Conservation (phyloP, 2,797 vertebrate species). For the Danio jaintianensis region DNA sequence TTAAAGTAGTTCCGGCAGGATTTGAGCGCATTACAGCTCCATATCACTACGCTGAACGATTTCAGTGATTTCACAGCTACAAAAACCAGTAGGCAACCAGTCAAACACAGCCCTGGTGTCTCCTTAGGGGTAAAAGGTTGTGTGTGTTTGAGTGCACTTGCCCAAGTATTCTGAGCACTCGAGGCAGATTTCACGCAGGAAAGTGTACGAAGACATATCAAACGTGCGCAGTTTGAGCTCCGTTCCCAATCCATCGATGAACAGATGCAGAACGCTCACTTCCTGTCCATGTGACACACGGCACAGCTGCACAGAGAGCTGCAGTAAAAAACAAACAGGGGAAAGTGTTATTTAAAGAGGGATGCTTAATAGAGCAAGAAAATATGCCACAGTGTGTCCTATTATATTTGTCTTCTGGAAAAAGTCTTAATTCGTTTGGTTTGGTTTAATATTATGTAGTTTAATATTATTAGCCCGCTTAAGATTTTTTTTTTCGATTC, state of each 20-base stretch:
- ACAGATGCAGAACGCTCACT: constrained; percentile 84
- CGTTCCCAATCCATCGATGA: constrained; percentile 89
- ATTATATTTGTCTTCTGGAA: too few species aligned
- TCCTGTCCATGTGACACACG: constrained; percentile 79
- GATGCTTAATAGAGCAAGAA: too few species aligned
- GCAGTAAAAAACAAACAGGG: background rate
- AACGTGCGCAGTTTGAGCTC: constrained; percentile 89
- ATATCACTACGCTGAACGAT: too few species aligned
- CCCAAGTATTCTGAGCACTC: constrained; percentile 93
- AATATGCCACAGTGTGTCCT: too few species aligned
- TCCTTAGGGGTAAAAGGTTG: background rate
- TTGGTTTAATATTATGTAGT: too few species aligned
- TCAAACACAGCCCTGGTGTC: background rate
- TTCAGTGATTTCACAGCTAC: too few species aligned
- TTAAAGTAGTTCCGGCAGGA: too few species aligned
- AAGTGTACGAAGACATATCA: constrained; percentile 89
- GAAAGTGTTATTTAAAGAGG: background rate
- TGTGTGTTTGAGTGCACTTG: constrained; percentile 68
- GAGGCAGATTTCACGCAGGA: constrained; percentile 91
- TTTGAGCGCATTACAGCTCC: too few species aligned
- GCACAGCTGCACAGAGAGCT: constrained; percentile 91
- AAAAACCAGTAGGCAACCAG: too few species aligned
- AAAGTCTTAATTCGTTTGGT: too few species aligned
- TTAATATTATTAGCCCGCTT: too few species aligned
- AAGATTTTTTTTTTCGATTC: too few species aligned